Evolutionary conservation across 2,113 vertebrate species (phyloP), one percentile per base, ranked within the genome.

Genomic region (Neodontobutis hainanensis): DNA sequence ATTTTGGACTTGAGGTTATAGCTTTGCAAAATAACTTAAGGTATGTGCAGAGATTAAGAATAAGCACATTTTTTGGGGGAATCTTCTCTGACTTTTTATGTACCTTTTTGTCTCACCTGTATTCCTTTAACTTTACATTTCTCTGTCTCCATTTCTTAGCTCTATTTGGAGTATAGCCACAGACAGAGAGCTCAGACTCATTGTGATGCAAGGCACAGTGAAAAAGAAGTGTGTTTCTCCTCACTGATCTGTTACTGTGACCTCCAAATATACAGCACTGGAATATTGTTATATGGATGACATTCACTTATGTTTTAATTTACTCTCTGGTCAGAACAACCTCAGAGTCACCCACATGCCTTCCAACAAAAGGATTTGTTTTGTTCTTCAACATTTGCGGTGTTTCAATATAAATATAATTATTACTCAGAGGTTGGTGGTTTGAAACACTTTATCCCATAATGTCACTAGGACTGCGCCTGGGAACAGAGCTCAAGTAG

Each of bases 191-290:
- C 36, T 11, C 27, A 45, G 38, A 45, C 65, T 70, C 73, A 81
- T 83, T 83, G 70, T 61, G 15, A 85, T 84, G 53, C 75, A 61
- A 58, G 12, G 45, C 64, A 62, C 55, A 56, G 32, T 6, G 36
- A 6, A 71, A 43, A 60, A 43, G 19, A 27, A 27, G 19, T 27
- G 27, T 14, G 16, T 66, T 61, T 45, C 47, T 61, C 47, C 63
- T 45, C 11, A 49, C 44, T 40, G 38, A 34, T 42, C 36, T 55
- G 72, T 40, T 55, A 43, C 6, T 61, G 11, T 50, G 64, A 77
- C 83, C 76, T 77, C 65, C 63, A 62, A 14, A 16, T 52, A 35
- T 7, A 0, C 16, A 6, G 12, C 34, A 60, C 57, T 47, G 34
- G 56, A 27, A 7, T 42, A 8, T 11, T 1, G 42, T 43, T 15